A percentile compares a stretch with the other conserved stretches of the same genome.
Evolutionary conservation across 2,113 vertebrate genomes (phyloP).

Genomic region (Procavia capensis): DNA sequence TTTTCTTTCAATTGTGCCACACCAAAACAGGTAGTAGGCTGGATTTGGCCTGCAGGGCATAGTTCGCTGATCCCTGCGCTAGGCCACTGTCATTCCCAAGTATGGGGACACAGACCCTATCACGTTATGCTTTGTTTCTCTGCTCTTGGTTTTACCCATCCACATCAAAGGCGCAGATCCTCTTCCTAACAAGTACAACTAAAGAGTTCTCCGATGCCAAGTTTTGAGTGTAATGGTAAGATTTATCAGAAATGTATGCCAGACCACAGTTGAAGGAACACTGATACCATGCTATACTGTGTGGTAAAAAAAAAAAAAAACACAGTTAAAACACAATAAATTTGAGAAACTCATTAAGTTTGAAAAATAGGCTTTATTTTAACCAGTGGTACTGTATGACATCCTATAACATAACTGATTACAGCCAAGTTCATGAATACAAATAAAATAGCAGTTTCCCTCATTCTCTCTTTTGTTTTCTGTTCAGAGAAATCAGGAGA

Average conservation of each 20-base stretch:
- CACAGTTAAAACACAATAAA: neutral
- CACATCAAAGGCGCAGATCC: neutral
- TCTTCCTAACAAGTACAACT: neutral
- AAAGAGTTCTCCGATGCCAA: neutral
- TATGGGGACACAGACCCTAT: neutral
- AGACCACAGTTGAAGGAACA: neutral
- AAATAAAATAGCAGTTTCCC: conserved; percentile 78
- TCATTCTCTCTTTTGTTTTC: conserved; percentile 57
- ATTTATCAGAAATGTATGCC: neutral
- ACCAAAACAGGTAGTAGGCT: neutral
- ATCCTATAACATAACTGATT: conserved; percentile 85
- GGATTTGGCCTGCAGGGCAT: neutral
- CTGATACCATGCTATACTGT: neutral
- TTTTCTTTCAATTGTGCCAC: neutral
- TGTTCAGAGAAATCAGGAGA: conserved; percentile 62
- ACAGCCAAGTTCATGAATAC: conserved; percentile 85
- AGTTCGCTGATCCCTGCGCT: neutral
- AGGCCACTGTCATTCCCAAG: neutral
- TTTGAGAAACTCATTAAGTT: conserved; percentile 78
- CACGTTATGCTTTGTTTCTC: neutral
- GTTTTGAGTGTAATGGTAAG: neutral
- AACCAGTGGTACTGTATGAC: conserved; percentile 88
- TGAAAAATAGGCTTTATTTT: conserved; percentile 92
- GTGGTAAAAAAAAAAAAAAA: neutral
- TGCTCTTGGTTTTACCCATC: neutral